Base-by-base conservation (phyloP, 2,888 invertebrate species). In the Meteorus colon region DNA sequence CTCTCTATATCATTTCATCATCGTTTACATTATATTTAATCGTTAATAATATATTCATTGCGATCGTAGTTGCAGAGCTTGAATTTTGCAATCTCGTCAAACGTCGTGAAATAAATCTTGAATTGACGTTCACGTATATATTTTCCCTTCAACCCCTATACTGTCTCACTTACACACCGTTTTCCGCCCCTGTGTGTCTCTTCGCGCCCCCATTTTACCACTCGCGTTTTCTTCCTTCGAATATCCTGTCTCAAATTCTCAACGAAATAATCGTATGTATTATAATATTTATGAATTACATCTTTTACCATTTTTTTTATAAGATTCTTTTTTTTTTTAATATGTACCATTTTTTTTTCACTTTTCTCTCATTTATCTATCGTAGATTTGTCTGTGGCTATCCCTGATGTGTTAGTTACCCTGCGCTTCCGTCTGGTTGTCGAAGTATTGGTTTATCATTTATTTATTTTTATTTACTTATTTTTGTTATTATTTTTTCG, bases 351-450 rank as follows among this genome's bases (percentile, higher is more conserved):
- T 84, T 83, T 81, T 83, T 82, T 84, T 86, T 87, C 85, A 81
- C 80, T 84, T 86, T 83, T 84, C 81, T 83, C 82, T 79, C 84
- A 83, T 85, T 88, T 88, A 88, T 88, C 86, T 89, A 89, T 88
- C 89, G 86, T 89, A 89, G 89, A 89, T 89, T 89, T 89, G 89
- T 89, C 89, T 88, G 89, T 88, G 89, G 89, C 89, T 89, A 89
- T 89, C 89, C 89, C 89, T 89, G 89, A 89, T 89, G 89, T 88
- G 89, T 89, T 89, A 88, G 86, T 89, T 89, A 89, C 89, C 89
- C 89, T 89, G 89, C 89, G 89, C 89, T 89, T 89, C 89, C 89
- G 89, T 89, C 89, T 89, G 89, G 87, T 89, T 89, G 86, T 89
- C 88, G 88, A 89, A 89, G 88, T 89, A 89, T 88, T 89, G 86